Conservation (phyloP, 2,888 invertebrate species). For the Nomada fabriciana region DNA sequence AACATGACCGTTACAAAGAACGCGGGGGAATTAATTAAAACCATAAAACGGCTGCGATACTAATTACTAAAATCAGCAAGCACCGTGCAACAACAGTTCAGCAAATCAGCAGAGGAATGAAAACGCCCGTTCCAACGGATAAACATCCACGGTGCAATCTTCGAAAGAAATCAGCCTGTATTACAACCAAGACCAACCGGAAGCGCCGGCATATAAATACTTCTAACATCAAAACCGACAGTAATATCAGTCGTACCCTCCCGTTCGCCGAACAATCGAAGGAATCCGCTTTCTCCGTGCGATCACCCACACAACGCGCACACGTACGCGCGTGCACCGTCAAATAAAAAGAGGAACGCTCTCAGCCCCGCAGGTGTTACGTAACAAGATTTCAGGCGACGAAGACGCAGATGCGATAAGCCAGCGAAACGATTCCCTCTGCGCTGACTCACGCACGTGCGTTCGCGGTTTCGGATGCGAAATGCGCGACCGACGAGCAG, state of each 20-base stretch:
- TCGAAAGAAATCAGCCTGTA: too few species aligned
- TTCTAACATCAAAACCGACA: neutral
- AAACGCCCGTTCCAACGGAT: too few species aligned
- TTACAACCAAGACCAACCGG: too few species aligned
- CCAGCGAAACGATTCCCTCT: conserved; percentile 33
- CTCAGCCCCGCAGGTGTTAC: neutral
- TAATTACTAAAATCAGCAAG: too few species aligned
- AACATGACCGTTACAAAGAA: too few species aligned
- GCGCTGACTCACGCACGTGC: conserved; percentile 74
- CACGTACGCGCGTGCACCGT: too few species aligned
- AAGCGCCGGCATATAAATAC: neutral
- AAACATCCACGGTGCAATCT: too few species aligned
- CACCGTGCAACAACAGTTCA: too few species aligned
- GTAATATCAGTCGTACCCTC: neutral
- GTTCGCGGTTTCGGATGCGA: conserved; percentile 60
- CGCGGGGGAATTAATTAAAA: too few species aligned
- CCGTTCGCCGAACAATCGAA: neutral
- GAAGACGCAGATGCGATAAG: conserved; percentile 21
- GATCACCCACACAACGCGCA: neutral
- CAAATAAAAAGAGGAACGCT: too few species aligned
- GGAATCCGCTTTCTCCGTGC: conserved; percentile 28
- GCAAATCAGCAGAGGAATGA: too few species aligned
- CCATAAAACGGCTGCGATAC: too few species aligned
- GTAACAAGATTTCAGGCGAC: conserved; percentile 23
- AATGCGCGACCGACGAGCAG: conserved; percentile 42